Base-by-base conservation (phyloP, 2,113 vertebrate genomes). In the Heterotilapia buettikoferi region DNA sequence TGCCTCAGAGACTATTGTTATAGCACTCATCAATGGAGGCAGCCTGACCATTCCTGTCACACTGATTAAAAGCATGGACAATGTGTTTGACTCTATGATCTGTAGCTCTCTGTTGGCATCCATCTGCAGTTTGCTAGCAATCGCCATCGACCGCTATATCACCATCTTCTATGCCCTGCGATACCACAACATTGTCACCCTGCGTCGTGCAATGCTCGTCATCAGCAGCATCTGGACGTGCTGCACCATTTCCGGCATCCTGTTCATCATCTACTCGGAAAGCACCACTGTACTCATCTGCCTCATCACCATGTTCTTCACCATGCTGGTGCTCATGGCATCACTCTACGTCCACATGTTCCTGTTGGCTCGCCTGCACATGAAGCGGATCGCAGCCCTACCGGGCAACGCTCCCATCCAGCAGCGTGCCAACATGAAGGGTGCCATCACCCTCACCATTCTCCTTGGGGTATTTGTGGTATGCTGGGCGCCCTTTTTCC, bases 301-400 rank as follows among this genome's bases (percentile, higher is more conserved):
- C 92, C 97, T 99, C 87, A 98, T 99, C 87, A 96, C 97, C 92
- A 97, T 98, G 96, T 99, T 99, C 95, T 97, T 99, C 95, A 97
- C 98, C 94, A 99, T 99, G 98, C 96, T 99, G 82, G 97, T 96
- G 26, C 98, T 99, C 93, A 99, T 99, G 98, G 98, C 97, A 11
- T 98, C 97, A 0, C 97, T 99, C 16, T 99, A 99, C 7, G 97
- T 98, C 2, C 98, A 99, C 95, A 99, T 99, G 98, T 99, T 99
- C 94, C 96, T 99, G 96, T 94, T 98, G 97, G 98, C 98, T 8
- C 97, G 98, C 1, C 92, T 98, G 81, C 98, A 99, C 93, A 97
- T 98, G 59, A 98, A 98, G 94, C 97, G 98, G 26, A 99, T 99
- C 18, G 98, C 98, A 0, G 97, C 97, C 12, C 95, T 99, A 73